phyloP scores from a whole-genome alignment of 2,797 vertebrate genomes.

The Muraenolepis orangiensis region DNA sequence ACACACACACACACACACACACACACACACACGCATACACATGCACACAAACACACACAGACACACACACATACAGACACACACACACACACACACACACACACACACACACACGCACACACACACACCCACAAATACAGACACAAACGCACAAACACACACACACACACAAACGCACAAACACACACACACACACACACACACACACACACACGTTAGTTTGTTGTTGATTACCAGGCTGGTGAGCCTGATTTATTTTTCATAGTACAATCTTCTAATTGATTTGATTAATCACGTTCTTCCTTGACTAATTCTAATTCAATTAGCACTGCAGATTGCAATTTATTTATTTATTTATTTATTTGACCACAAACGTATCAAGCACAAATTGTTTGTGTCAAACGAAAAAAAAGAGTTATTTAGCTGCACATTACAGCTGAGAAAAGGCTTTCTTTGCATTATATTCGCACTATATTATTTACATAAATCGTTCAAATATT shows the following conservation, averaged over 20 bases:
- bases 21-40: slow-evolving; percentile 14
- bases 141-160: slow-evolving; percentile 11
- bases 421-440: background rate
- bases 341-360: too few relatives aligned
- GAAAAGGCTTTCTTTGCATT: too few relatives aligned
- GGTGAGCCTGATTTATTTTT: slow-evolving; percentile 69
- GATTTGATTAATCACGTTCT: slow-evolving; percentile 72
- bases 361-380: slow-evolving; percentile 56
- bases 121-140: slow-evolving; percentile 14
- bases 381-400: slow-evolving; percentile 18
- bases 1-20: slow-evolving; percentile 12
- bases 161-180: slow-evolving; percentile 10
- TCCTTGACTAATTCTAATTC: slow-evolving; percentile 71
- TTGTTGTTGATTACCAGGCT: slow-evolving; percentile 60
- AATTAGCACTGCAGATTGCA: slow-evolving; percentile 70
- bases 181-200: slow-evolving; percentile 19
- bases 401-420: background rate
- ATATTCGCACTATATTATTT: background rate
- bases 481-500: too few relatives aligned
- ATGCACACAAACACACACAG: too few relatives aligned
- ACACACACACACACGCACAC: slow-evolving; percentile 13
- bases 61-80: too few relatives aligned
- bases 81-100: slow-evolving; percentile 19
- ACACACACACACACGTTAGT: slow-evolving; percentile 24
- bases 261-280: slow-evolving; percentile 64